Evolutionary conservation across 1,140 invertebrate genomes (phyloP).

Genomic region (Rhyacophila brunnea): DNA sequence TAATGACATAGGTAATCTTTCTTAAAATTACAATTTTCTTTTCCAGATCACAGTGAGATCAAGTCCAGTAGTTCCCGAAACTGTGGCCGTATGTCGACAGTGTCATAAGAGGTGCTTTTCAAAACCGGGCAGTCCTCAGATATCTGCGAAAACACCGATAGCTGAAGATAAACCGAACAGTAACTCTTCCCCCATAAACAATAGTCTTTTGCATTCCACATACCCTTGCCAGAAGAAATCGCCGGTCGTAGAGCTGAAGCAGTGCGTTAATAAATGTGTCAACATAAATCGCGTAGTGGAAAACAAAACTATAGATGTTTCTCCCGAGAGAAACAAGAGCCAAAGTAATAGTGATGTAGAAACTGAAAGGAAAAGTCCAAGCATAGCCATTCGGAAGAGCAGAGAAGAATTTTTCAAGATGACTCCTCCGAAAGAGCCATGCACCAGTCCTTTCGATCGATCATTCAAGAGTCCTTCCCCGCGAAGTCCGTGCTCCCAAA

Average conservation of each 20-base stretch:
- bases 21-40: no score
- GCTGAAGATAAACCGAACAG: slow-evolving; percentile 17
- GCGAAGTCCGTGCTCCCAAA: slow-evolving; percentile 28
- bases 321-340: slow-evolving; percentile 6
- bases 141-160: slow-evolving; percentile 21
- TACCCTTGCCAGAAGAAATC: slow-evolving; percentile 24
- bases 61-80: slow-evolving; percentile 63
- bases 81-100: slow-evolving; percentile 66
- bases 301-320: slow-evolving; percentile 13
- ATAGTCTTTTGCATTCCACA: slow-evolving; percentile 6
- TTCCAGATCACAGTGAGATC: slow-evolving; percentile 67
- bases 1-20: neutral
- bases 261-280: slow-evolving; percentile 23
- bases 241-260: slow-evolving; percentile 1
- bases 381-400: slow-evolving; percentile 23
- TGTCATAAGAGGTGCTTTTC: slow-evolving; percentile 71
- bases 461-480: slow-evolving; percentile 24
- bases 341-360: neutral
- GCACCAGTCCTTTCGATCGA: slow-evolving; percentile 26
- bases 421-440: slow-evolving; percentile 14
- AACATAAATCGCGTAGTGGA: slow-evolving; percentile 21
- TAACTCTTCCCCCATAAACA: slow-evolving; percentile 12
- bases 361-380: slow-evolving; percentile 10
- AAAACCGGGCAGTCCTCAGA: slow-evolving; percentile 50
- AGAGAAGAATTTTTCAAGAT: slow-evolving; percentile 34